These are phyloP conservation scores for Amphiduros pacificus DNA, from an alignment of 2,888 invertebrate genomes.

Conservation along the genomic window DNA sequence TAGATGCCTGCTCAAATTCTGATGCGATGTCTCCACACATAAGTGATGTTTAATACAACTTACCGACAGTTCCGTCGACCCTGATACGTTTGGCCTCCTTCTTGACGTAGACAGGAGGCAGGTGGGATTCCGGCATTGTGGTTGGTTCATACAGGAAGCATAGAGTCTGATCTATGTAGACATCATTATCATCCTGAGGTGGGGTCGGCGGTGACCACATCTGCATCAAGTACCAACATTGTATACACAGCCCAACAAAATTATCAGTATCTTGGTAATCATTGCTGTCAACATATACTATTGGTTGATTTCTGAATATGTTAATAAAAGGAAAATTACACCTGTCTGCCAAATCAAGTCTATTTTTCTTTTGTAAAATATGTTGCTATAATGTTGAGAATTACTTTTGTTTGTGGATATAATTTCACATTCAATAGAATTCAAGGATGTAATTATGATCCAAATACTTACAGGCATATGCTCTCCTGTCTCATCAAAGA, in stretches of 20 bases:
- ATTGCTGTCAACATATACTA: too few relatives aligned
- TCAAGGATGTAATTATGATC: not conserved
- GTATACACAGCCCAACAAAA: too few relatives aligned
- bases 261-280: too few relatives aligned
- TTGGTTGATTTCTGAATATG: too few relatives aligned
- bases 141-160: constrained; percentile 79
- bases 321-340: too few relatives aligned
- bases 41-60: constrained; percentile 17
- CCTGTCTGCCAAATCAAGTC: too few relatives aligned
- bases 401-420: too few relatives aligned
- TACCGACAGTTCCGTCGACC: constrained; percentile 64
- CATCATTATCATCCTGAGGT: constrained; percentile 87
- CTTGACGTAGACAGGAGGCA: constrained; percentile 79
- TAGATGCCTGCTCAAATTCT: too few relatives aligned
- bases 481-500: constrained; percentile 53
- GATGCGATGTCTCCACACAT: too few relatives aligned
- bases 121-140: constrained; percentile 75
- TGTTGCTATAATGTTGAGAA: too few relatives aligned
- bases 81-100: constrained; percentile 75
- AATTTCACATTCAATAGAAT: too few relatives aligned
- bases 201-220: constrained; percentile 98
- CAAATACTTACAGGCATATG: constrained; percentile 59
- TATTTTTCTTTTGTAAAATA: too few relatives aligned
- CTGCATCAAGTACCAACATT: constrained; percentile 64
- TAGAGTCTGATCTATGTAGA: constrained; percentile 84